Conservation (phyloP, 1,140 invertebrate genomes). For the Hypsibius dujardini region DNA sequence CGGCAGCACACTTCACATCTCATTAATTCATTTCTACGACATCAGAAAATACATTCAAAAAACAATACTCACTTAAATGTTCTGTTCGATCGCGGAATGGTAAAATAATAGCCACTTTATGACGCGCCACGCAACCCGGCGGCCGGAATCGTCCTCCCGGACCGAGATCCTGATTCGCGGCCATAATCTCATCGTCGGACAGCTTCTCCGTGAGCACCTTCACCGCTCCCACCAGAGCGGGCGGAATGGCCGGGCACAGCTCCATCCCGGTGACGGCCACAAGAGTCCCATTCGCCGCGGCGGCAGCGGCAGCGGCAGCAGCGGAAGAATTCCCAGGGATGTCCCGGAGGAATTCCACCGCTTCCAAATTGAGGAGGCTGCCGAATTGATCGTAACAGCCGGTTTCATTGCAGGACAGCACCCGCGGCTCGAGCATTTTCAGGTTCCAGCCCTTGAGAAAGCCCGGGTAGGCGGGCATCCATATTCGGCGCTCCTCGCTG, state of each 20-base stretch:
- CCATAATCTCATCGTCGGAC: background rate
- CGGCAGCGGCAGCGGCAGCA: background rate
- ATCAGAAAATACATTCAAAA: background rate
- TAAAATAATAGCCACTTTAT: constrained; percentile 36
- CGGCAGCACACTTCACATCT: background rate
- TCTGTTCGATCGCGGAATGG: constrained; percentile 39
- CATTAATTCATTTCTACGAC: too few relatives aligned
- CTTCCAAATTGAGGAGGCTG: background rate
- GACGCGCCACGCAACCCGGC: constrained; percentile 24
- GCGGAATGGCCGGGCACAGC: background rate
- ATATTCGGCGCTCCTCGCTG: background rate
- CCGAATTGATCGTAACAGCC: constrained; percentile 7
- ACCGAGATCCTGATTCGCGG: background rate
- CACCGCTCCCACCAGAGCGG: background rate
- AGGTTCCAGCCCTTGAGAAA: background rate
- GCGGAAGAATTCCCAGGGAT: background rate
- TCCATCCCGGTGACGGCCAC: background rate
- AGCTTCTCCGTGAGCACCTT: background rate
- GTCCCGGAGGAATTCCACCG: background rate
- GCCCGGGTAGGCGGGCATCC: background rate
- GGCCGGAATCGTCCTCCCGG: constrained; percentile 27
- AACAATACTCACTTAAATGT: constrained; percentile 32
- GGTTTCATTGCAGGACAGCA: constrained; percentile 3
- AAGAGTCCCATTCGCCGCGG: background rate
- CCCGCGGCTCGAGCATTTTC: background rate